Base-by-base conservation (phyloP, 2,113 vertebrate species). In the Cyanoliseus patagonus region DNA sequence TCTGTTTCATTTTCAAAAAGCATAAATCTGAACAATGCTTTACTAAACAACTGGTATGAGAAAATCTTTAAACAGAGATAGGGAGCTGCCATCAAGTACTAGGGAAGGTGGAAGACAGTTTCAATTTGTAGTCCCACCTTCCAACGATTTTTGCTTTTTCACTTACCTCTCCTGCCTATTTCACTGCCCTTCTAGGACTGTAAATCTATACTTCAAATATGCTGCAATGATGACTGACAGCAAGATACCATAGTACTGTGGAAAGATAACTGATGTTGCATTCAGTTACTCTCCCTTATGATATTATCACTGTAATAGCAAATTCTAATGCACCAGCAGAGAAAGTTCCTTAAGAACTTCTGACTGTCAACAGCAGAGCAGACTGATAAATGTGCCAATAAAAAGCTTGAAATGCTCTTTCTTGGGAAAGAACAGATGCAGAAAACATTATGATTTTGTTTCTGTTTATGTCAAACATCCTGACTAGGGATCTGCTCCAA, bases 201-300 rank as follows among this genome's bases (percentile, higher is more conserved):
- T 77, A 80, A 94, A 67, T 59, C 24, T 42, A 4, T 31, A 59
- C 5, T 88, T 94, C 67, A 87, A 55, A 92, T 47, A 44, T 31
- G 28, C 62, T 86, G 61, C 77, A 91, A 41, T 52, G 55, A 63
- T 53, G 84, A 80, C 57, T 78, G 89, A 55, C 85, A 90, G 39
- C 41, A 90, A 20, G 77, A 90, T 88, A 76, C 37, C 37, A 17
- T 17, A 63, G 33, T 39, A 20, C 62, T 64, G 35, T 49, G 77
- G 52, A 75, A 95, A 87, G 23, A 42, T 87, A 95, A 96, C 39
- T 80, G 63, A 63, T 87, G n/a, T n/a, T 94, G 59, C 52, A 49
- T 86, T 95, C 74, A 68, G 66, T 63, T 83, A 72, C 39, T 55
- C 44, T 90, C 41, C 69, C 23, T 77, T 86, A 76, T 25, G 41